Evolutionary conservation across 2,797 vertebrate genomes (phyloP).

Genomic region (Eulemur rubriventer): DNA sequence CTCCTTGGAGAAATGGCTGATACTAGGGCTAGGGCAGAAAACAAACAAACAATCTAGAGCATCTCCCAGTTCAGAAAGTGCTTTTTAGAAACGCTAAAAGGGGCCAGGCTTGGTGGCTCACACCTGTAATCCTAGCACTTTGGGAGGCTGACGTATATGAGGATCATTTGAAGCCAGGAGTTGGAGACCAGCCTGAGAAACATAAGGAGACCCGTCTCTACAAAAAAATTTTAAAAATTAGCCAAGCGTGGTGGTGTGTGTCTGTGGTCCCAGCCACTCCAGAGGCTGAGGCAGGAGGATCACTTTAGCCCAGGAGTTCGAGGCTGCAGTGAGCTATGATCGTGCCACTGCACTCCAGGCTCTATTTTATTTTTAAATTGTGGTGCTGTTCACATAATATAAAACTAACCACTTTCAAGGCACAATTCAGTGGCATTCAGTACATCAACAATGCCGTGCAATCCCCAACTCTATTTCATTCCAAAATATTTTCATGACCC

Average conservation of each 20-base stretch:
- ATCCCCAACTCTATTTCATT: no score
- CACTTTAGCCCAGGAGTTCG: background rate
- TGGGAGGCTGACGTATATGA: background rate
- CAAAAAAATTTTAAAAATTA: background rate
- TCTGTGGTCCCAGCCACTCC: background rate
- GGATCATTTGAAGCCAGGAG: background rate
- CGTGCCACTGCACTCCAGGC: background rate
- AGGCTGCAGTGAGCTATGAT: background rate
- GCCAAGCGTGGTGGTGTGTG: fast-evolving
- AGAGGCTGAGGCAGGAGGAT: background rate
- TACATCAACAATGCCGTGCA: no score
- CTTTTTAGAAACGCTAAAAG: no score
- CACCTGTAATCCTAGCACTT: background rate
- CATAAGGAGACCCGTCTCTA: background rate
- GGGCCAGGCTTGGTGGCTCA: background rate
- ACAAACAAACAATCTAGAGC: background rate
- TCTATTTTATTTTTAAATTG: background rate
- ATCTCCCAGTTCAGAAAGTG: background rate
- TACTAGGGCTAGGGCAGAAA: background rate
- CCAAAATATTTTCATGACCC: no score
- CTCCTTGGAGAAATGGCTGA: background rate
- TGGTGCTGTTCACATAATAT: background rate
- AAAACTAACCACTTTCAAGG: background rate
- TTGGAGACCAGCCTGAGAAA: background rate
- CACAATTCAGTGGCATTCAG: no score